phyloP scores from a whole-genome alignment of 2,113 vertebrate genomes.

The Nothocercus nigrocapillus region DNA sequence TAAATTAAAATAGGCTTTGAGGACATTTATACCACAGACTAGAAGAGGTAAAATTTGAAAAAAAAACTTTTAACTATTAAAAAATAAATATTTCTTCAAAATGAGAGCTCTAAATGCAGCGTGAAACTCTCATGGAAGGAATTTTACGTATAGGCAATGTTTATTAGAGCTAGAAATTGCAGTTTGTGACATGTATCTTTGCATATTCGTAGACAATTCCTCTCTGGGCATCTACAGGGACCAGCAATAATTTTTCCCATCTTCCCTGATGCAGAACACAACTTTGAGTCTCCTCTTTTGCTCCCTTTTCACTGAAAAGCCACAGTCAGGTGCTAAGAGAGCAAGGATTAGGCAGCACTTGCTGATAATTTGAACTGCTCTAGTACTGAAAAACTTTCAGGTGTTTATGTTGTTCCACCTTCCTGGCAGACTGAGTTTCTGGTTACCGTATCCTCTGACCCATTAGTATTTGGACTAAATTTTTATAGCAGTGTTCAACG shows the following conservation, averaged over 20 bases:
- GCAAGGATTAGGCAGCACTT: fast-evolving
- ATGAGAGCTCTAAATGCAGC: background rate
- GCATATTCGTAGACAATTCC: background rate
- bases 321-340: background rate
- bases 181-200: background rate
- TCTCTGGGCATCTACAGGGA: background rate
- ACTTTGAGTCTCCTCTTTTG: background rate
- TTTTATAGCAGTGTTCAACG: background rate
- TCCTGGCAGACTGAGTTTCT: background rate
- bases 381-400: background rate
- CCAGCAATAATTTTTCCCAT: background rate
- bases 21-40: background rate
- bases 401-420: background rate
- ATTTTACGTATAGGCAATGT: background rate
- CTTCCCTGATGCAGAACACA: background rate
- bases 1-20: background rate
- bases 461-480: background rate
- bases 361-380: background rate
- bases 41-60: background rate
- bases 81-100: background rate
- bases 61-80: background rate
- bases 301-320: fast-evolving
- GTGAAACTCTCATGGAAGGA: background rate
- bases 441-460: background rate
- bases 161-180: background rate